Conservation (phyloP, 2,888 invertebrate species). For the Uropetala carovei region DNA sequence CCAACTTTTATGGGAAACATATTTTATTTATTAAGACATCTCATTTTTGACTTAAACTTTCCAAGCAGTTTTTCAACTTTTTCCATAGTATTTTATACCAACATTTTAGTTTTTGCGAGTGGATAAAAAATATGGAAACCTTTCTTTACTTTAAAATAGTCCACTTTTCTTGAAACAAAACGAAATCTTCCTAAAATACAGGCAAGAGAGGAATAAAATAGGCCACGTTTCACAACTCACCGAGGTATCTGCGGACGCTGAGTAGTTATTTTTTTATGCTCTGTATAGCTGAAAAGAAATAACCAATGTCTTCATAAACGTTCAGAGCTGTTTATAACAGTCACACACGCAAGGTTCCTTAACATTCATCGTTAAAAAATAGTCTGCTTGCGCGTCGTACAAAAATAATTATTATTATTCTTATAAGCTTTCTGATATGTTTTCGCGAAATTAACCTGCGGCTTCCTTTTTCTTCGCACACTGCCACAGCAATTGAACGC, state of each 20-base stretch:
- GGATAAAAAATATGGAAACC: neutral
- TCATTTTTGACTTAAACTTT: conserved; percentile 55
- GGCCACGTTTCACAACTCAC: conserved; percentile 63
- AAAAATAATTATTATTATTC: conserved; percentile 45
- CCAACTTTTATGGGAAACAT: conserved; percentile 47
- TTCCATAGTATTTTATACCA: conserved; percentile 43
- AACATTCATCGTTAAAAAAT: conserved; percentile 1
- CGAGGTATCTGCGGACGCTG: conserved; percentile 61
- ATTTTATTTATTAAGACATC: conserved; percentile 59
- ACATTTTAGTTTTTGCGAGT: conserved; percentile 36
- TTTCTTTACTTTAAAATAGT: conserved; percentile 23
- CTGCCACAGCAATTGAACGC: conserved; percentile 55
- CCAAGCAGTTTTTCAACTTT: conserved; percentile 57
- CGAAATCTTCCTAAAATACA: conserved; percentile 51
- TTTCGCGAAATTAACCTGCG: conserved; percentile 63
- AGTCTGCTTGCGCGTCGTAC: conserved; percentile 38
- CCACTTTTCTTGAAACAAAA: conserved; percentile 38
- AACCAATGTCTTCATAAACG: conserved; percentile 55
- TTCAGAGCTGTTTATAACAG: conserved; percentile 61
- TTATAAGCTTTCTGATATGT: conserved; percentile 62
- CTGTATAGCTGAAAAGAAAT: conserved; percentile 46
- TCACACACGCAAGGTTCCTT: conserved; percentile 47
- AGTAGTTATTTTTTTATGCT: conserved; percentile 55
- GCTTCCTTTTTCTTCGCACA: conserved; percentile 37
- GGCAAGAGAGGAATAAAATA: conserved; percentile 54